A percentile compares a stretch with the other conserved stretches of the same genome.
phyloP scores from a whole-genome alignment of 2,888 invertebrate genomes.

The Ganaspis brasiliensis region DNA sequence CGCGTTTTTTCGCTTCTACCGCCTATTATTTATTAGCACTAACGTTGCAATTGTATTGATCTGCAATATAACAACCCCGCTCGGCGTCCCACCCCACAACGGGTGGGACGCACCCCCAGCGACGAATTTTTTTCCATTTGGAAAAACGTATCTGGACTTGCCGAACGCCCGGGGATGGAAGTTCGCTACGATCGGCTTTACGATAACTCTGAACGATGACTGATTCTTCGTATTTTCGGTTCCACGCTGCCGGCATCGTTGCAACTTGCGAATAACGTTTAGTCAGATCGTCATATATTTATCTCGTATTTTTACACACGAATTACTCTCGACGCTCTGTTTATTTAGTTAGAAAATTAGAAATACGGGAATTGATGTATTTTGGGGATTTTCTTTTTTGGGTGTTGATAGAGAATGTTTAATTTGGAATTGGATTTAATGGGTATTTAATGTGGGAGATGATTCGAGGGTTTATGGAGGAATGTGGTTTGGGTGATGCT shows the following conservation, averaged over 20 bases:
- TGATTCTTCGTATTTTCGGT: conserved; percentile 68
- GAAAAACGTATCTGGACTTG: conserved; percentile 79
- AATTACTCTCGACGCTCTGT: not conserved
- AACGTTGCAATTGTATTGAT: conserved; percentile 81
- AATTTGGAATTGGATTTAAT: too few species aligned
- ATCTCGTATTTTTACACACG: conserved; percentile 12
- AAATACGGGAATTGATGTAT: not conserved
- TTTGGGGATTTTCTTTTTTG: too few species aligned
- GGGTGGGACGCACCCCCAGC: conserved; percentile 69
- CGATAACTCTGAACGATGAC: conserved; percentile 74
- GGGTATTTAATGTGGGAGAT: too few species aligned
- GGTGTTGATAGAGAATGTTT: too few species aligned
- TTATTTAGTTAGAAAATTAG: too few species aligned
- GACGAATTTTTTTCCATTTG: conserved; percentile 79
- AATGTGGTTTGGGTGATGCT: too few species aligned
- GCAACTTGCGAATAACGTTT: conserved; percentile 22
- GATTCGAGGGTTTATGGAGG: too few species aligned
- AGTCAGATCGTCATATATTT: conserved; percentile 12
- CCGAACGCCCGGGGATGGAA: conserved; percentile 77
- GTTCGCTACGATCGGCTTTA: conserved; percentile 78
- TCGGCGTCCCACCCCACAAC: conserved; percentile 55
- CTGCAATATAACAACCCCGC: conserved; percentile 79
- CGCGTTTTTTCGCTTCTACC: conserved; percentile 80
- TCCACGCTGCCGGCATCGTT: conserved; percentile 50
- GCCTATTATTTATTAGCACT: conserved; percentile 81